Percentiles rank a stretch among this genome's conserved stretches.
These are phyloP conservation scores for Saimiri boliviensis DNA, from an alignment of 2,113 vertebrate genomes.

Conservation along the genomic window DNA sequence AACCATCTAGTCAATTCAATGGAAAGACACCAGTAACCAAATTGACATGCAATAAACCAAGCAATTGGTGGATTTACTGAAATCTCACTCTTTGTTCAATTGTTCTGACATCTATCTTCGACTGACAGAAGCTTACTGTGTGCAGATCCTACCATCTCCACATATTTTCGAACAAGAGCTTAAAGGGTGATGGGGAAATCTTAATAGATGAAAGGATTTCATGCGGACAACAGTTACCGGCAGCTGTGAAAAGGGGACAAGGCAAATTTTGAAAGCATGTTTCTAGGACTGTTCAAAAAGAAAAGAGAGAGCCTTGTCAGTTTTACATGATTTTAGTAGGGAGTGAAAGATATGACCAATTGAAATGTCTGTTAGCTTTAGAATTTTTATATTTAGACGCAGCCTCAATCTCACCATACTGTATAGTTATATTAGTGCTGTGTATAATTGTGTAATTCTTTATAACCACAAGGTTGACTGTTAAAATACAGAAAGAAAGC, in stretches of 20 bases:
- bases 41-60: slow-evolving; percentile 41
- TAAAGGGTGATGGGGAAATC: slow-evolving; percentile 1
- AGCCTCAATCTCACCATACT: not conserved
- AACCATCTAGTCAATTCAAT: slow-evolving; percentile 20
- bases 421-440: slow-evolving; percentile 4
- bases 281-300: slow-evolving; percentile 31
- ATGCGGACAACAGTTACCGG: not conserved
- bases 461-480: not conserved
- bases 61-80: slow-evolving; percentile 13
- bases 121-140: not conserved
- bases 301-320: not conserved
- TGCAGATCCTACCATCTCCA: not conserved
- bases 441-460: slow-evolving; percentile 32
- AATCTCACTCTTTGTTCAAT: slow-evolving; percentile 40
- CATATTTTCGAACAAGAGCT: slow-evolving; percentile 8
- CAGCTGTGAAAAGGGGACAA: slow-evolving; percentile 41
- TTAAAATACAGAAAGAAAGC: slow-evolving; percentile 25
- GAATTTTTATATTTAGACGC: slow-evolving; percentile 9
- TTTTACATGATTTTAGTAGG: not conserved
- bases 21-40: slow-evolving; percentile 9
- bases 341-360: not conserved
- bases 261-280: not conserved
- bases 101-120: not conserved
- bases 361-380: not conserved
- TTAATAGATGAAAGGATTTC: slow-evolving; percentile 30